phyloP scores from a whole-genome alignment of 2,113 vertebrate genomes.

The Tragelaphus scriptus region DNA sequence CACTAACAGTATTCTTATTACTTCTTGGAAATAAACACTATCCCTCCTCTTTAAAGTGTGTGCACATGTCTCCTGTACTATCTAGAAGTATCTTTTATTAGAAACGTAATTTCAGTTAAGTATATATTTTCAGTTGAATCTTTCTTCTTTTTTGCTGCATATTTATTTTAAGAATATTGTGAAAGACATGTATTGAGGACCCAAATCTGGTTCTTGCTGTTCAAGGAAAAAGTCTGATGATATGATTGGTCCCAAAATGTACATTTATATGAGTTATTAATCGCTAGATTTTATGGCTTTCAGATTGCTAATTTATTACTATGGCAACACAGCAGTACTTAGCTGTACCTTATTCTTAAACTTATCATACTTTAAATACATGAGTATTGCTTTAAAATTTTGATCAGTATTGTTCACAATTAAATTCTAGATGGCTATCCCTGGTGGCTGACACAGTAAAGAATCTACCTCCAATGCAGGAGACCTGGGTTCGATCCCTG shows the following conservation, averaged over 20 bases:
- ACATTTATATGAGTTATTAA: constrained; percentile 40
- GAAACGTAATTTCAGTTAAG: not conserved
- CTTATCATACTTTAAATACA: constrained; percentile 21
- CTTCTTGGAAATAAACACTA: not conserved
- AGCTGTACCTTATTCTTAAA: constrained; percentile 16
- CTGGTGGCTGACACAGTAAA: not conserved
- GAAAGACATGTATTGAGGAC: not conserved
- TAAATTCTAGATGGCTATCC: not conserved
- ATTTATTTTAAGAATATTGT: constrained; percentile 2
- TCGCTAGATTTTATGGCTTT: constrained; percentile 41
- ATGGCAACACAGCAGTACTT: not conserved
- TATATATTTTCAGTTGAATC: not conserved
- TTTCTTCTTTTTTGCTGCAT: not conserved
- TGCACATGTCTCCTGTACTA: not conserved
- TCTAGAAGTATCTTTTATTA: not conserved
- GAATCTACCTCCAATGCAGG: not conserved
- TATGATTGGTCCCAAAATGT: not conserved
- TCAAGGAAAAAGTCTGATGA: constrained; percentile 24
- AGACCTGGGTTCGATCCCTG: not conserved
- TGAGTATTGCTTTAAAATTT: not conserved
- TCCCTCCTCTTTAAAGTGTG: not conserved
- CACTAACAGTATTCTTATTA: not conserved
- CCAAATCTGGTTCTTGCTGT: constrained; percentile 40
- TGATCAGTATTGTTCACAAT: not conserved
- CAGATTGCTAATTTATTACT: not conserved